A percentile compares a stretch with the other conserved stretches of the same genome.
phyloP scores from a whole-genome alignment of 2,113 vertebrate genomes.

The Gobius niger region DNA sequence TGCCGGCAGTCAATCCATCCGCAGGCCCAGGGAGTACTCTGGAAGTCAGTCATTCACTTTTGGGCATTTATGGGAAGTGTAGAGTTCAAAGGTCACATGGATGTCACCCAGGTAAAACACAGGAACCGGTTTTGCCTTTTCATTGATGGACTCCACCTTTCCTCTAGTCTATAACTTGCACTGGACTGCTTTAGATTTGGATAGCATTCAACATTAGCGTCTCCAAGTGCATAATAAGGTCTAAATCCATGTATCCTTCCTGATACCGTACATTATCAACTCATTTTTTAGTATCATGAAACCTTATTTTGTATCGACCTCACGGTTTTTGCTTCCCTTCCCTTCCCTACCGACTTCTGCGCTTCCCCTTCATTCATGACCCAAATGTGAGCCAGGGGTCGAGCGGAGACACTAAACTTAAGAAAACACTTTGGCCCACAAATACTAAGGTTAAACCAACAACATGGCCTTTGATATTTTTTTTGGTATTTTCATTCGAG shows the following conservation, averaged over 20 bases:
- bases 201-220: conserved; percentile 4
- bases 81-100: conserved; percentile 45
- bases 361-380: conserved; percentile 14
- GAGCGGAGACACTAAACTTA: conserved; percentile 52
- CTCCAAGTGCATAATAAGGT: conserved; percentile 19
- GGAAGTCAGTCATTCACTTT: conserved; percentile 41
- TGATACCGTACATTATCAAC: conserved; percentile 2
- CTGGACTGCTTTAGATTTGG: conserved; percentile 35
- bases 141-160: conserved; percentile 45
- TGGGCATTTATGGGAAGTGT: conserved; percentile 16
- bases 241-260: conserved; percentile 12
- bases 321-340: conserved; percentile 1
- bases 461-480: conserved; percentile 1
- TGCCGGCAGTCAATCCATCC: conserved; percentile 25
- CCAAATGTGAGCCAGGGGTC: conserved; percentile 54
- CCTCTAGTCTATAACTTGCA: background rate
- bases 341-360: conserved; percentile 11
- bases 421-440: conserved; percentile 50
- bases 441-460: conserved; percentile 57
- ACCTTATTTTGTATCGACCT: conserved; percentile 8
- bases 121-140: conserved; percentile 22
- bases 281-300: conserved; percentile 3
- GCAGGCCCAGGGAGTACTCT: conserved; percentile 20
- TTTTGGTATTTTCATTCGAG: conserved; percentile 23
- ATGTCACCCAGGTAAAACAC: conserved; percentile 54